Evolutionary conservation across 2,888 invertebrate species (phyloP).

Genomic region (Eueremaeus valkanovi): DNA sequence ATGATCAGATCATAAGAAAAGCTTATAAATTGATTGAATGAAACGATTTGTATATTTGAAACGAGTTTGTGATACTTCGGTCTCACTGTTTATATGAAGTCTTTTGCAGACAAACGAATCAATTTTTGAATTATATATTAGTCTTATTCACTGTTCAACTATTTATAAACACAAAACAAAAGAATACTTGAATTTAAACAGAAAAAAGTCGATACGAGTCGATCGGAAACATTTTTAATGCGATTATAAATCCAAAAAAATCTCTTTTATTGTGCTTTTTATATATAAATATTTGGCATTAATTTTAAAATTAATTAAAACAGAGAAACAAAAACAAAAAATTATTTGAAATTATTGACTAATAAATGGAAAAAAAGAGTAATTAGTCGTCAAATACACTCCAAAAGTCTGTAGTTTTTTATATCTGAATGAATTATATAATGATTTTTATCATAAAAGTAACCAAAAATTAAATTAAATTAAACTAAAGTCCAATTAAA

Average conservation of each 20-base stretch:
- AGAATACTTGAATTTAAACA: background rate
- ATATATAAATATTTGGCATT: background rate
- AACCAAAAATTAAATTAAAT: background rate
- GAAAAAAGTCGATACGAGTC: too few relatives aligned
- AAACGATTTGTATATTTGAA: too few relatives aligned
- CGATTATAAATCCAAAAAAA: background rate
- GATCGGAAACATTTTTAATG: too few relatives aligned
- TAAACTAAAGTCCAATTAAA: conserved; percentile 6
- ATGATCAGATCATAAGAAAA: conserved; percentile 5
- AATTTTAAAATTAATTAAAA: background rate
- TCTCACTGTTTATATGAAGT: conserved; percentile 9
- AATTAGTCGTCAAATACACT: conserved; percentile 7
- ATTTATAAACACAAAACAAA: background rate
- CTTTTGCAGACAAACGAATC: too few relatives aligned
- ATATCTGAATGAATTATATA: too few relatives aligned
- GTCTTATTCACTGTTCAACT: conserved; percentile 1
- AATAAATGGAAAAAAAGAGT: background rate
- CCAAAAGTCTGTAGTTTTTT: background rate
- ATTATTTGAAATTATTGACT: conserved; percentile 6
- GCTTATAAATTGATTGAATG: background rate
- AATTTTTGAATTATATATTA: too few relatives aligned
- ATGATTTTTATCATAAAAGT: background rate
- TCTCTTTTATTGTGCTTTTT: background rate
- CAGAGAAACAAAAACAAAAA: background rate
- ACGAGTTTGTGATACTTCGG: background rate